Percentiles rank a stretch among this genome's conserved stretches.
These are phyloP conservation scores for Piezodorus guildinii DNA, from an alignment of 1,140 invertebrate genomes.

Conservation along the genomic window DNA sequence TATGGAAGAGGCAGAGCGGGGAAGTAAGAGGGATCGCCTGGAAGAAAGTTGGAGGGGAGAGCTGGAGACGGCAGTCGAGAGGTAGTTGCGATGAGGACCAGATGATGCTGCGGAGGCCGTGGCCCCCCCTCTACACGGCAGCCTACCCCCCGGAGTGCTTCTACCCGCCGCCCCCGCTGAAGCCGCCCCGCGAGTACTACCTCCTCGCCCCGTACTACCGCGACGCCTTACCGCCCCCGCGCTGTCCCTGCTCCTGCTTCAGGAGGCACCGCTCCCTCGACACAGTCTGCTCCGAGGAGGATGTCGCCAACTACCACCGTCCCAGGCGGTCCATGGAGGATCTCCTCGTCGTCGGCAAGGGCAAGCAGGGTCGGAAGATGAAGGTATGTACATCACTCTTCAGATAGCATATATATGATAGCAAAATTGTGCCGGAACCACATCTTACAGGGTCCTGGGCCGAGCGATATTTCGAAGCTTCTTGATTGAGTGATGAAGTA, in stretches of 20 bases:
- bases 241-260: slow-evolving; percentile 33
- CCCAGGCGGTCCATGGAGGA: slow-evolving; percentile 57
- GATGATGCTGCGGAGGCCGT: slow-evolving; percentile 29
- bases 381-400: slow-evolving; percentile 13
- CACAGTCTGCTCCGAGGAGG: slow-evolving; percentile 41
- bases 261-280: slow-evolving; percentile 46
- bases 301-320: slow-evolving; percentile 41
- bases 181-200: slow-evolving; percentile 55
- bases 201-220: slow-evolving; percentile 54
- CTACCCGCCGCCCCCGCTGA: slow-evolving; percentile 37
- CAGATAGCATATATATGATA: too few relatives aligned
- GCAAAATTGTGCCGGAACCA: too few relatives aligned
- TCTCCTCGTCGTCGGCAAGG: slow-evolving; percentile 35
- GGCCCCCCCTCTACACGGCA: slow-evolving; percentile 30
- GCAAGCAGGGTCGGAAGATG: not conserved
- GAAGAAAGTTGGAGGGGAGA: slow-evolving; percentile 33
- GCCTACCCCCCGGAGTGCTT: slow-evolving; percentile 33
- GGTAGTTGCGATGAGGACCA: slow-evolving; percentile 1
- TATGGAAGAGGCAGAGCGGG: not conserved
- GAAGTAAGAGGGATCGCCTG: not conserved
- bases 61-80: not conserved
- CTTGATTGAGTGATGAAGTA: too few relatives aligned
- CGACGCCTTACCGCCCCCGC: slow-evolving; percentile 46
- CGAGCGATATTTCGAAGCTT: too few relatives aligned
- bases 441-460: too few relatives aligned